phyloP scores from a whole-genome alignment of 2,797 vertebrate genomes.

The Muscicapa striata region DNA sequence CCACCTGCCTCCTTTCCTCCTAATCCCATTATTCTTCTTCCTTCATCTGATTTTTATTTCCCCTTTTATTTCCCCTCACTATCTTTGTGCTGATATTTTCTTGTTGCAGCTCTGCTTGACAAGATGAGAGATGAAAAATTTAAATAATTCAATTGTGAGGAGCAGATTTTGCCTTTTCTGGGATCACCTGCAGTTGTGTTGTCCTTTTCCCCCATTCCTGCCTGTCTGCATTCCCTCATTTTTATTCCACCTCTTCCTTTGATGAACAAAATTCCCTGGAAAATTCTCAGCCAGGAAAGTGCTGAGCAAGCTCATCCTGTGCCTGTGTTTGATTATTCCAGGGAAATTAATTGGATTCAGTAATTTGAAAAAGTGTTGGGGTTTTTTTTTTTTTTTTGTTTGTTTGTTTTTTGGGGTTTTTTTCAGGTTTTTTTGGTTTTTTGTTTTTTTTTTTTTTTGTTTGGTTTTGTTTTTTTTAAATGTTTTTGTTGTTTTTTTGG shows the following conservation, averaged over 20 bases:
- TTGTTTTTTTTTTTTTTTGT: too few species aligned
- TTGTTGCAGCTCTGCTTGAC: background rate
- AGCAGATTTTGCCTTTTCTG: background rate
- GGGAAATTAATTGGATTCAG: too few species aligned
- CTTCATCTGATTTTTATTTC: background rate
- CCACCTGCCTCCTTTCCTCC: background rate
- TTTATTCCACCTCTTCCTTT: background rate
- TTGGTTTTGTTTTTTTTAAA: too few species aligned
- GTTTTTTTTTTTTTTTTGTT: too few species aligned
- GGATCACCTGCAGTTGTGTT: background rate
- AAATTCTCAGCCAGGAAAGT: too few species aligned
- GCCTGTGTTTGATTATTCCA: too few species aligned
- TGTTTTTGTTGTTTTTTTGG: too few species aligned
- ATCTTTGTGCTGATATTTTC: background rate
- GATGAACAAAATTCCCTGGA: too few species aligned
- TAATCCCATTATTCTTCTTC: background rate
- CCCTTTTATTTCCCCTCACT: background rate
- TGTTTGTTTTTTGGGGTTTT: too few species aligned
- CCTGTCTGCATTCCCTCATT: background rate
- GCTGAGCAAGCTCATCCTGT: too few species aligned
- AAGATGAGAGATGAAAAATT: background rate
- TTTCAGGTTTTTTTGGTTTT: too few species aligned
- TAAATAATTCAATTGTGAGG: background rate
- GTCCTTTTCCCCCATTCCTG: background rate
- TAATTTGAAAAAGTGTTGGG: too few species aligned